Evolutionary conservation across 2,888 invertebrate genomes (phyloP).

Genomic region (Oxystoma pomonae): DNA sequence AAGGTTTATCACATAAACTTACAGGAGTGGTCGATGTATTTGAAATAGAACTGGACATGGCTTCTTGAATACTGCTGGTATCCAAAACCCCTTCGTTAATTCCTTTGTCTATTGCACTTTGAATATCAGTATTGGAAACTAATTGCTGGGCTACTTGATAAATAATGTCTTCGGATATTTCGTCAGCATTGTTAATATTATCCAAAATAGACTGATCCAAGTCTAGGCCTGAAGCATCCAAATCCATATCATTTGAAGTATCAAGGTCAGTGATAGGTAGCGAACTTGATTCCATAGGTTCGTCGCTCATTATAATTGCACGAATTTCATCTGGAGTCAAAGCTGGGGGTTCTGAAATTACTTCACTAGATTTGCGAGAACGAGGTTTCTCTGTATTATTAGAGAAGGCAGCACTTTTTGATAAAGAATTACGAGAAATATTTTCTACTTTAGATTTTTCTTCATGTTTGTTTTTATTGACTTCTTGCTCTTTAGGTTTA

Average conservation of each 20-base stretch:
- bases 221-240: constrained; percentile 55
- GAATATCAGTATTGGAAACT: constrained; percentile 63
- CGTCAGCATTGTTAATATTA: constrained; percentile 56
- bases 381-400: not conserved
- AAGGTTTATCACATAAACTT: not conserved
- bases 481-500: constrained; percentile 9
- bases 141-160: constrained; percentile 68
- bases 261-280: constrained; percentile 19
- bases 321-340: constrained; percentile 3
- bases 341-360: not conserved
- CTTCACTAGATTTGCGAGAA: constrained; percentile 1
- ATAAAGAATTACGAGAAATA: no score
- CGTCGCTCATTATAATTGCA: constrained; percentile 41
- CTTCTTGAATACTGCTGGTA: constrained; percentile 26
- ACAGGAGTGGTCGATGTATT: not conserved
- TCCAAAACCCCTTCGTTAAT: constrained; percentile 45
- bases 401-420: not conserved
- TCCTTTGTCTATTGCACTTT: constrained; percentile 67
- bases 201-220: constrained; percentile 57
- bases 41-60: constrained; percentile 7
- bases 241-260: constrained; percentile 43
- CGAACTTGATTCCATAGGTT: constrained; percentile 19
- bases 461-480: constrained; percentile 23
- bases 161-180: constrained; percentile 65
- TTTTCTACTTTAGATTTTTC: constrained; percentile 24